phyloP scores from a whole-genome alignment of 2,888 invertebrate genomes.

The Pegoplata infirma region DNA sequence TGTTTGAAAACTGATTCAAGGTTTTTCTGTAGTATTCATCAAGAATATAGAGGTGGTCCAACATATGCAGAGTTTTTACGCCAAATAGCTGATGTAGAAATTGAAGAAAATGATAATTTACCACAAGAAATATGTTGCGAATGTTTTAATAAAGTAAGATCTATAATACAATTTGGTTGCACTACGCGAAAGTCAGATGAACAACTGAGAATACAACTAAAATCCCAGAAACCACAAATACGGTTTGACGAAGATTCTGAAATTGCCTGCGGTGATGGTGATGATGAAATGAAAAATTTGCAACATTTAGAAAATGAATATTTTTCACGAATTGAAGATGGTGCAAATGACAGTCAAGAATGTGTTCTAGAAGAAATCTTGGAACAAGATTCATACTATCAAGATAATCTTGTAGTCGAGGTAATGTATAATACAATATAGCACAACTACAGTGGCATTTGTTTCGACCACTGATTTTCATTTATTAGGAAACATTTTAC shows the following conservation, averaged over 20 bases:
- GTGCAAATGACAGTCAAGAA: slow-evolving; percentile 19
- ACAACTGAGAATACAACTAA: slow-evolving; percentile 27
- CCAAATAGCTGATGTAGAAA: slow-evolving; percentile 44
- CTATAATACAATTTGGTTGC: slow-evolving; percentile 35
- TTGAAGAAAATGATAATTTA: slow-evolving; percentile 40
- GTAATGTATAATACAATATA: too few species aligned
- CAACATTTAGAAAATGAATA: slow-evolving; percentile 42
- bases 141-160: slow-evolving; percentile 32
- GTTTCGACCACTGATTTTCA: too few species aligned
- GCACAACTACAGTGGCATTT: too few species aligned
- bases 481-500: too few species aligned
- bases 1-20: slow-evolving; percentile 35
- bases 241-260: too few species aligned
- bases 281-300: slow-evolving; percentile 25
- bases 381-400: slow-evolving; percentile 14
- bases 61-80: slow-evolving; percentile 45
- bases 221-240: background rate
- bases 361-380: slow-evolving; percentile 50
- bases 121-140: slow-evolving; percentile 37
- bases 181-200: slow-evolving; percentile 25
- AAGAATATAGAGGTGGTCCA: slow-evolving; percentile 18
- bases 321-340: too few species aligned
- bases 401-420: slow-evolving; percentile 33
- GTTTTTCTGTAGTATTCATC: slow-evolving; percentile 23
- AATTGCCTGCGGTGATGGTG: too few species aligned